phyloP scores from a whole-genome alignment of 2,888 invertebrate species.

The Noctua janthina region DNA sequence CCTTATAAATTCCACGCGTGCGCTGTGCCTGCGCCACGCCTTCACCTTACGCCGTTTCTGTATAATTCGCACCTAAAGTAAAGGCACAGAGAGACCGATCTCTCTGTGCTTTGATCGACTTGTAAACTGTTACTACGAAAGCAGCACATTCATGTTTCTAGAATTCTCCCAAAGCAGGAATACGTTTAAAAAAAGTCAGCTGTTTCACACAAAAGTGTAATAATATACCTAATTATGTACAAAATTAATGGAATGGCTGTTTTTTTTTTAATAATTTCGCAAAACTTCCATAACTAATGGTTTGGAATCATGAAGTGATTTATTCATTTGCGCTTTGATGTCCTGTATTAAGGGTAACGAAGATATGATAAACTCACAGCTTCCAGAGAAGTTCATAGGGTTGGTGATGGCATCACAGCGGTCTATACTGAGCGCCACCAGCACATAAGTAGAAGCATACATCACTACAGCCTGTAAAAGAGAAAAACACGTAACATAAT shows the following conservation, averaged over 20 bases:
- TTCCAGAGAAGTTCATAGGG: conserved; percentile 98
- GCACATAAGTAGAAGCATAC: conserved; percentile 97
- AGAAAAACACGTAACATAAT: not conserved
- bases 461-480: conserved; percentile 94
- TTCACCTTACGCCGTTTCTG: too few relatives aligned
- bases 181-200: not conserved
- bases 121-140: too few relatives aligned
- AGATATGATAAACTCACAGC: conserved; percentile 93
- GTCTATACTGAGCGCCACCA: conserved; percentile 97
- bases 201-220: not conserved
- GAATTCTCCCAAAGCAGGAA: too few relatives aligned
- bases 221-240: not conserved
- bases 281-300: not conserved
- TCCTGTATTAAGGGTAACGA: not conserved
- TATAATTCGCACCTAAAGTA: too few relatives aligned
- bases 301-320: not conserved
- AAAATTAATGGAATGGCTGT: not conserved
- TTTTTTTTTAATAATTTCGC: not conserved
- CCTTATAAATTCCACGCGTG: too few relatives aligned
- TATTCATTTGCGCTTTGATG: not conserved
- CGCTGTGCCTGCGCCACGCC: too few relatives aligned
- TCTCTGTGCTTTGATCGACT: too few relatives aligned
- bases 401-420: conserved; percentile 98
- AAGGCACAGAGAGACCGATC: not conserved
- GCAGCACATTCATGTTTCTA: too few relatives aligned